A percentile compares a stretch with the other conserved stretches of the same genome.
These are phyloP conservation scores for Nemopilema nomurai DNA, from an alignment of 30 jellyfish, hydroid and myxozoan species.

Conservation along the genomic window DNA sequence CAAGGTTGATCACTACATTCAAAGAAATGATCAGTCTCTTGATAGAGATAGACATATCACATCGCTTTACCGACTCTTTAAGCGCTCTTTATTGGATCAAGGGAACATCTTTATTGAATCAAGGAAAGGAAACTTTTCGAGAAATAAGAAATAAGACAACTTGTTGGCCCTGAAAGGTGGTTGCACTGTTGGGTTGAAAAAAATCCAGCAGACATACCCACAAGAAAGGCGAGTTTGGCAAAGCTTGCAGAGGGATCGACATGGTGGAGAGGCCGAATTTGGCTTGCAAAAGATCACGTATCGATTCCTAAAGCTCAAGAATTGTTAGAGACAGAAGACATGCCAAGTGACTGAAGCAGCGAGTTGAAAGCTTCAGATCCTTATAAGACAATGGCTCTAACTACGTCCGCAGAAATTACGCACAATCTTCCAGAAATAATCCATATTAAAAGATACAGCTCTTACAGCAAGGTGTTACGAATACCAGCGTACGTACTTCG, in stretches of 20 bases:
- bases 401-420: constrained; percentile 2
- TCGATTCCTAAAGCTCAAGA: neutral
- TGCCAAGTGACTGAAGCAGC: constrained; percentile 11
- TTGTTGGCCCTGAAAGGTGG: constrained; percentile 13
- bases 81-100: constrained; percentile 38
- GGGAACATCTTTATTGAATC: constrained; percentile 20
- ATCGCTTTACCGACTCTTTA: constrained; percentile 40
- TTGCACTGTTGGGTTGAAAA: constrained; percentile 3
- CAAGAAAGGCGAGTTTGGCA: constrained; percentile 8
- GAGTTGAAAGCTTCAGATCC: constrained; percentile 6
- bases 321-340: constrained; percentile 10
- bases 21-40: constrained; percentile 6
- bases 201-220: constrained; percentile 36
- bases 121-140: constrained; percentile 37
- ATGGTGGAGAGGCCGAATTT: constrained; percentile 16
- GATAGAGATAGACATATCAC: neutral
- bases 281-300: constrained; percentile 5
- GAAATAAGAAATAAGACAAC: constrained; percentile 40
- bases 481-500: constrained; percentile 25
- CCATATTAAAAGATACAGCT: constrained; percentile 11
- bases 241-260: constrained; percentile 7
- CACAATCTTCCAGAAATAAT: neutral
- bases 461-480: neutral
- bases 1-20: constrained; percentile 12
- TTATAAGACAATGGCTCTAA: constrained; percentile 7